phyloP scores from a whole-genome alignment of 2,113 vertebrate species.

The Ovis aries region DNA sequence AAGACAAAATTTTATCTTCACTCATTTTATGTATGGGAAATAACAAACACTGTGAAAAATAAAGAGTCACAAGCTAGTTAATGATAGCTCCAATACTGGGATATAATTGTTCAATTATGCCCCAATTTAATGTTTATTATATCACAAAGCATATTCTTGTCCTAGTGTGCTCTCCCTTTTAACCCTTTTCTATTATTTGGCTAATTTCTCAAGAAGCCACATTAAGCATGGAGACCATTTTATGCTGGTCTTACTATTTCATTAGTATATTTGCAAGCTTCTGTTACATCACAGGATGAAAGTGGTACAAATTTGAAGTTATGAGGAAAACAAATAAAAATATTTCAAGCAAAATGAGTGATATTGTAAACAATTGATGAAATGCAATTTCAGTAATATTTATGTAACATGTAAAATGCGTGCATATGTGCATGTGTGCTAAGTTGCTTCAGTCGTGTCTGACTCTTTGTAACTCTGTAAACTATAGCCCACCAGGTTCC shows the following conservation, averaged over 20 bases:
- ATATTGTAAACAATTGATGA: not conserved
- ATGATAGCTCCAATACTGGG: not conserved
- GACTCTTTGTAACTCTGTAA: not conserved
- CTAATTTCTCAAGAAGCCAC: not conserved
- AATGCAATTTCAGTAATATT: not conserved
- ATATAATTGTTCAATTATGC: not conserved
- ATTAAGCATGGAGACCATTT: not conserved
- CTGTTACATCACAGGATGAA: not conserved
- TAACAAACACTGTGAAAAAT: not conserved
- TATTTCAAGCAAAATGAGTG: not conserved
- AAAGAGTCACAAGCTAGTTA: not conserved
- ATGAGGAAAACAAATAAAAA: not conserved
- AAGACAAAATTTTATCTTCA: not conserved
- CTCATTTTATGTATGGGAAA: not conserved
- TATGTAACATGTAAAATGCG: not conserved
- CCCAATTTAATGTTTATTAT: not conserved
- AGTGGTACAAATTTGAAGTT: not conserved
- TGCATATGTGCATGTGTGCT: fast-evolving
- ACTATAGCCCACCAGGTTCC: not conserved
- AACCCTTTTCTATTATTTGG: not conserved
- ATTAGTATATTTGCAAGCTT: not conserved
- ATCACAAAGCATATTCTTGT: not conserved
- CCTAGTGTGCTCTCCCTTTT: not conserved
- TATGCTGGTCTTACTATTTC: not conserved
- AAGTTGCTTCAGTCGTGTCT: not conserved